phyloP scores from a whole-genome alignment of 2,113 vertebrate genomes.

The Mus spicilegus region DNA sequence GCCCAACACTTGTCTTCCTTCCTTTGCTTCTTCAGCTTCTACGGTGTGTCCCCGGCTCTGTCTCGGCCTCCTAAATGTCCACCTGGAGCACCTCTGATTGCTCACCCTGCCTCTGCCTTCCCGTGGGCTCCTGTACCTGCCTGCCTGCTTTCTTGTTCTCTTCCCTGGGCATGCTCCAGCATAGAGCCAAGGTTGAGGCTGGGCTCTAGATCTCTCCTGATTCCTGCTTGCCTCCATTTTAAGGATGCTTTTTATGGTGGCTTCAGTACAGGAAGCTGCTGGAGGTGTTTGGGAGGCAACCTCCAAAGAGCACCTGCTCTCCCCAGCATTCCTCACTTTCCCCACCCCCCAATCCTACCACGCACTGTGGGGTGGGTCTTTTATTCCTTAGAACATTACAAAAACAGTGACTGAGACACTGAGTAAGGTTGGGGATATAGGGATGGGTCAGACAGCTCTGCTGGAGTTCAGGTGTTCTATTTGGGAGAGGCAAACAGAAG shows the following conservation, averaged over 20 bases:
- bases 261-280: slow-evolving; percentile 86
- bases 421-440: neutral
- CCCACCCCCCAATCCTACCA: slow-evolving; percentile 35
- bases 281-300: slow-evolving; percentile 57
- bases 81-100: neutral
- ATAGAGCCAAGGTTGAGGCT: slow-evolving; percentile 56
- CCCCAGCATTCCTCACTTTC: slow-evolving; percentile 70
- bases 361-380: slow-evolving; percentile 3
- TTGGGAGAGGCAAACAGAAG: neutral
- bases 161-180: slow-evolving; percentile 30
- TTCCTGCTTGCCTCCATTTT: slow-evolving; percentile 81
- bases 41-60: neutral
- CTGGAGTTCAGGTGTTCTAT: neutral
- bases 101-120: neutral
- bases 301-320: slow-evolving; percentile 82
- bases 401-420: slow-evolving; percentile 2
- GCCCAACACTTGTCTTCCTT: slow-evolving; percentile 71
- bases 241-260: slow-evolving; percentile 85
- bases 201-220: slow-evolving; percentile 78
- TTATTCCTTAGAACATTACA: slow-evolving; percentile 57
- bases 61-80: neutral
- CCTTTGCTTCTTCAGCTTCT: slow-evolving; percentile 46
- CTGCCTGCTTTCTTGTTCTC: too few relatives aligned
- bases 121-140: neutral
- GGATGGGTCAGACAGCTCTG: neutral